Percentiles rank a stretch among this genome's conserved stretches.
These are phyloP conservation scores for Botia almorhae DNA, from an alignment of 2,797 vertebrate species.

Conservation along the genomic window DNA sequence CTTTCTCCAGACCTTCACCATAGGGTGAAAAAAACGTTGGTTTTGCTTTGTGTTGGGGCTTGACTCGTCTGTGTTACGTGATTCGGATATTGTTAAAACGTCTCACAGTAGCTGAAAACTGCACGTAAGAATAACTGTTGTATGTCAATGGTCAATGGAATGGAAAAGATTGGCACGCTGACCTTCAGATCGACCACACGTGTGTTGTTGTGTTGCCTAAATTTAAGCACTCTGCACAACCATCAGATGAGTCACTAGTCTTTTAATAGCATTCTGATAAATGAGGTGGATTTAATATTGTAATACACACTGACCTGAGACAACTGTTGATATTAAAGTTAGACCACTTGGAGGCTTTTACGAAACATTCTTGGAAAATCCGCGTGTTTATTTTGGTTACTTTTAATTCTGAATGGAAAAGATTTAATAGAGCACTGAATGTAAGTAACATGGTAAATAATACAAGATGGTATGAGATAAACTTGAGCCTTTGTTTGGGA, in stretches of 20 bases:
- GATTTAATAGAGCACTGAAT: conserved; percentile 4
- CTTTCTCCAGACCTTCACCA: background rate
- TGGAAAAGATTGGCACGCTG: conserved; percentile 32
- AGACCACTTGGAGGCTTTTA: conserved; percentile 7
- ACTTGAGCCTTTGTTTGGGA: conserved; percentile 12
- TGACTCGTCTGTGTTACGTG: background rate
- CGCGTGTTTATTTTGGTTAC: background rate
- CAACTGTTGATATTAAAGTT: background rate
- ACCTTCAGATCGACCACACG: conserved; percentile 21
- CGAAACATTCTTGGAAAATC: conserved; percentile 11
- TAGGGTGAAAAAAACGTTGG: background rate
- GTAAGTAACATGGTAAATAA: background rate
- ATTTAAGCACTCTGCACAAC: background rate
- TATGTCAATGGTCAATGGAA: conserved; percentile 8
- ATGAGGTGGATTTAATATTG: conserved; percentile 25
- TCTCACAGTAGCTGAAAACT: background rate
- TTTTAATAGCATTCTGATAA: conserved; percentile 35
- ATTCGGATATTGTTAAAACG: background rate
- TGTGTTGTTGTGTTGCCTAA: conserved; percentile 20
- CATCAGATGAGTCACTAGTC: conserved; percentile 35
- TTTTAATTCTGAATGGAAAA: conserved; percentile 1
- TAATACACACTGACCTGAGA: background rate
- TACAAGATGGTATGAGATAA: background rate
- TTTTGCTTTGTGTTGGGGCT: background rate
- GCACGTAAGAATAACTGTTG: background rate